Conservation (phyloP, 2,888 invertebrate species). For the Gymnosoma rotundatum region DNA sequence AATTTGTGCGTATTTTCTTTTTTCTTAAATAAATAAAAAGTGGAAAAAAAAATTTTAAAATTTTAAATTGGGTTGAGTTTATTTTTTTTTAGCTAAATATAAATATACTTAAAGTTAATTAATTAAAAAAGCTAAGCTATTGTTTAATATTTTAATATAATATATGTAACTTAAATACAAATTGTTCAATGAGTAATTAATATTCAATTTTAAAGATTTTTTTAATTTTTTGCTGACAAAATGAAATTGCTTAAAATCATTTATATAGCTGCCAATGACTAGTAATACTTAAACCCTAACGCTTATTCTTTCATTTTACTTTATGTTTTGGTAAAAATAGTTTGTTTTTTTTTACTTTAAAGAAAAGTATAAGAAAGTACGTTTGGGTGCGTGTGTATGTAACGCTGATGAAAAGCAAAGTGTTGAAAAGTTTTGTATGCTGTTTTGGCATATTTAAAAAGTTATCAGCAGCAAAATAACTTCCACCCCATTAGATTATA, state of each 20-base stretch:
- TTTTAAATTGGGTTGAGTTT: no score
- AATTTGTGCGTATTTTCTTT: no score
- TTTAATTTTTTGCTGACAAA: slow-evolving; percentile 45
- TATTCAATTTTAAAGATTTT: slow-evolving; percentile 7
- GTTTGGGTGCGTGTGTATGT: neutral
- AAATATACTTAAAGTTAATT: no score
- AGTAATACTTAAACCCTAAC: slow-evolving; percentile 62
- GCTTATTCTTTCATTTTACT: slow-evolving; percentile 34
- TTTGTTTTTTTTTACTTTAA: slow-evolving; percentile 13
- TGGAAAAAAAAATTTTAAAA: no score
- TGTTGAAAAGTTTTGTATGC: slow-evolving; percentile 66
- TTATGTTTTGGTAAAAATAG: slow-evolving; percentile 64
- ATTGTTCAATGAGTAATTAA: neutral
- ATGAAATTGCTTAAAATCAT: slow-evolving; percentile 66
- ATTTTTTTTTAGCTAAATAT: no score
- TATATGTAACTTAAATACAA: no score
- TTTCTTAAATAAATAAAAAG: no score
- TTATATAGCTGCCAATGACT: slow-evolving; percentile 69
- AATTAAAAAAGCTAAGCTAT: no score
- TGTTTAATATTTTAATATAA: no score
- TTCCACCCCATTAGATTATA: slow-evolving; percentile 14
- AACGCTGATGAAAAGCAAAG: slow-evolving; percentile 29
- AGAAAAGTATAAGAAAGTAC: neutral
- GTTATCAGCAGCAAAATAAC: slow-evolving; percentile 53
- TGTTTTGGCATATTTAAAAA: slow-evolving; percentile 67